These are phyloP conservation scores for Solea senegalensis DNA, from an alignment of 2,113 vertebrate species.

Conservation along the genomic window DNA sequence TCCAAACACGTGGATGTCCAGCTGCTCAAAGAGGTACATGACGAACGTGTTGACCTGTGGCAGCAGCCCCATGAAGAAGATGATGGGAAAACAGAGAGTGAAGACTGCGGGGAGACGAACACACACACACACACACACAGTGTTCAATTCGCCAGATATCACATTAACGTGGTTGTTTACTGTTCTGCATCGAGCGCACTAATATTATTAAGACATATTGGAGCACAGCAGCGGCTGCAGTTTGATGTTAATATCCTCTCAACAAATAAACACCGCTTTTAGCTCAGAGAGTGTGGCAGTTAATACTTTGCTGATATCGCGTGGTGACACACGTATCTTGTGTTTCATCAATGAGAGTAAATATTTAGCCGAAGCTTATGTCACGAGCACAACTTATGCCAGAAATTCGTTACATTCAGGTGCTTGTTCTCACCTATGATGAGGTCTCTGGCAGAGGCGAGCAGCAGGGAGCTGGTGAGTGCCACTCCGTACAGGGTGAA, in stretches of 20 bases:
- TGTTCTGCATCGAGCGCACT: neutral
- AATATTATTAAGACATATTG: neutral
- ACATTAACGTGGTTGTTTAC: neutral
- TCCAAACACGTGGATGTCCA: slow-evolving; percentile 98
- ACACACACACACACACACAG: slow-evolving; percentile 1
- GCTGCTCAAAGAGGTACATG: slow-evolving; percentile 98
- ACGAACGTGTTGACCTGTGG: slow-evolving; percentile 99
- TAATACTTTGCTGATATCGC: too few species aligned
- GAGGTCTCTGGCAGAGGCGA: slow-evolving; percentile 93
- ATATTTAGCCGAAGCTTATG: too few species aligned
- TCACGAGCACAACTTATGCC: too few species aligned
- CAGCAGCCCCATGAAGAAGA: slow-evolving; percentile 97
- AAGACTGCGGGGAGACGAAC: slow-evolving; percentile 84
- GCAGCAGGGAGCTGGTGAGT: slow-evolving; percentile 91
- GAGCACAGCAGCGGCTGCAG: slow-evolving; percentile 8
- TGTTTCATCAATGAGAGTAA: too few species aligned
- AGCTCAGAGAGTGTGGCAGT: neutral
- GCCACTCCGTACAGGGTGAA: slow-evolving; percentile 93
- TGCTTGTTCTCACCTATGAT: slow-evolving; percentile 87
- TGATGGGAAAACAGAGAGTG: slow-evolving; percentile 95
- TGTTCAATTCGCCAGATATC: neutral
- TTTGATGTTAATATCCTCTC: slow-evolving; percentile 10
- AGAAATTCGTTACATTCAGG: too few species aligned
- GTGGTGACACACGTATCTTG: too few species aligned
- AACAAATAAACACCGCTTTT: slow-evolving; percentile 4